A percentile compares a stretch with the other conserved stretches of the same genome.
Conservation (phyloP, 2,113 vertebrate genomes). For the Abramis brama region DNA sequence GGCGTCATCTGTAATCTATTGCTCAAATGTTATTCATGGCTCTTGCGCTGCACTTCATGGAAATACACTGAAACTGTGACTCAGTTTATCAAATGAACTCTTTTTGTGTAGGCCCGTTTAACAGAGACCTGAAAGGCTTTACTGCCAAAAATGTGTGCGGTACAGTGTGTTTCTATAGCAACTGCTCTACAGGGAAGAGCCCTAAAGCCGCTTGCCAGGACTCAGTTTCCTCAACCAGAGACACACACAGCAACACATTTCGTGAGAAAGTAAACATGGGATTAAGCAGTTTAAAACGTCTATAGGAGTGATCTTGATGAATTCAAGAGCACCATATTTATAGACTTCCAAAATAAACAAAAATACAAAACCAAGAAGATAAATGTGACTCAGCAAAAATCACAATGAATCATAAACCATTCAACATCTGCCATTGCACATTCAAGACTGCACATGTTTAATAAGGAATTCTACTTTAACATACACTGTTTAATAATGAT, state of each 20-base stretch:
- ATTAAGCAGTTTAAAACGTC: neutral
- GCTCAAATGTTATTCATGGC: neutral
- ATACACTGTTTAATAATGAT: neutral
- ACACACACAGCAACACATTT: neutral
- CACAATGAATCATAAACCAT: neutral
- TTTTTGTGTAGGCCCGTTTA: neutral
- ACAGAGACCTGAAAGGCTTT: neutral
- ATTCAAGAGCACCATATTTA: neutral
- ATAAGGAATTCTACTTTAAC: neutral
- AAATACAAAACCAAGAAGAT: neutral
- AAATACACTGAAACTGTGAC: neutral
- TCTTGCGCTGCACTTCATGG: neutral
- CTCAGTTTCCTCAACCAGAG: neutral
- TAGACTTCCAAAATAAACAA: neutral
- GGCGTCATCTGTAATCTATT: neutral
- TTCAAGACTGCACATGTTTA: constrained; percentile 5
- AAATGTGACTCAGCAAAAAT: neutral
- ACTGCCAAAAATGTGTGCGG: neutral
- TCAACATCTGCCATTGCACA: neutral
- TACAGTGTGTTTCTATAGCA: constrained; percentile 2
- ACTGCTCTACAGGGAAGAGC: neutral
- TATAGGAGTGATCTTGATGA: neutral
- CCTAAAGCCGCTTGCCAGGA: neutral
- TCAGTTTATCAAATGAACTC: neutral
- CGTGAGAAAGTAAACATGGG: neutral